Evolutionary conservation across 35 echinoderm and acorn worm genomes (phyloP), one percentile per base, ranked within the genome.

Genomic region (Heliocidaris tuberculata): DNA sequence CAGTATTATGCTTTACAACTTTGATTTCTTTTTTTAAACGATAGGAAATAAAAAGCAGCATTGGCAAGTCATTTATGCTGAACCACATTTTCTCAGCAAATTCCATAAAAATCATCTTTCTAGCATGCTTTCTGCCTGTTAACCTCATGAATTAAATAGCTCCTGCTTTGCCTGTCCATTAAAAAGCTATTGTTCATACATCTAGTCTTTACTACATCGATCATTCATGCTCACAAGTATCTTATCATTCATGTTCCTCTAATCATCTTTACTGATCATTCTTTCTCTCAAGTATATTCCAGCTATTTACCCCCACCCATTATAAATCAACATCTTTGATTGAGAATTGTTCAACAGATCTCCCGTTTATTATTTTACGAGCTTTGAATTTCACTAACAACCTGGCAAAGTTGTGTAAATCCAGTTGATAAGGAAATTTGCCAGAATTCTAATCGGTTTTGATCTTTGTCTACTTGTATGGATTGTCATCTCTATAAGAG

Each of bases 151-250:
- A 78, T 15, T 60, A 12, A 60, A 19, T 78, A 78, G 15, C 17
- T 78, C 65, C 65, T 78, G 65, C 65, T 78, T 78, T 78, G 65
- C 65, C 17, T 78, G 19, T 78, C 65, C 15, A 78, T 78, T 6
- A 78, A 78, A 78, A n/a, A 78, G 65, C 65, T 78, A 78, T 78
- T 78, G 7, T 78, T 78, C 65, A 78, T 78, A 78, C 65, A 78
- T 78, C 65, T 78, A 78, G 19, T 78, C 65, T 60, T 78, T n/a
- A 78, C 19, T 78, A 78, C 65, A 78, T 78, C 21, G 27, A 78
- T 78, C 19, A 78, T n/a, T 78, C 65, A 78, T 78, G 65, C 65
- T 78, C 8, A 19, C 65, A 27, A 78, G 21, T 78, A 78, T 52
- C 2, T 10, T 52, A 52, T 56, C 52, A 56, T 56, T 78, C 60